Evolutionary conservation across 2,113 vertebrate genomes (phyloP).

Genomic region (Muntiacus reevesi): DNA sequence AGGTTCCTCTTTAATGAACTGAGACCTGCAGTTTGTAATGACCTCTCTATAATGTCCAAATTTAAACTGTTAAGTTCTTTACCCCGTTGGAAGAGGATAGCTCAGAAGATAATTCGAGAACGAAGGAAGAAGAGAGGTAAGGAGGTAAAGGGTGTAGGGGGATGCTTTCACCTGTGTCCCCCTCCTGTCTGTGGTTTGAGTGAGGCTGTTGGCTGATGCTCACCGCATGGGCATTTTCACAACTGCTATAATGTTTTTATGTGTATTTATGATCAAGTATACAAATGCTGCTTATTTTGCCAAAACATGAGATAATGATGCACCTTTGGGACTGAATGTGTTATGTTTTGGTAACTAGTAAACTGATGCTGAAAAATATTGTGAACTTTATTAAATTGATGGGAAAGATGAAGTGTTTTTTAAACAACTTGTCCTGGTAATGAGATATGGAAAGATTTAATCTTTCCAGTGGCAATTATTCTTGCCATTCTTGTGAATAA

Average conservation of each 20-base stretch:
- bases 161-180: neutral
- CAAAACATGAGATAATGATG: neutral
- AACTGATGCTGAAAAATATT: neutral
- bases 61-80: slow-evolving; percentile 94
- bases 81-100: slow-evolving; percentile 94
- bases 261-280: neutral
- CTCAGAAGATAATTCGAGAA: slow-evolving; percentile 95
- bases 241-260: neutral
- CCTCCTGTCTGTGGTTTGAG: neutral
- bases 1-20: slow-evolving; percentile 97
- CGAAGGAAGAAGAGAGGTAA: slow-evolving; percentile 93
- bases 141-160: neutral
- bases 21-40: slow-evolving; percentile 95
- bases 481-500: neutral
- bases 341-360: neutral
- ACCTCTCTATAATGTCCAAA: slow-evolving; percentile 95
- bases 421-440: neutral
- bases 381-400: neutral
- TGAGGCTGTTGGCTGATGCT: neutral
- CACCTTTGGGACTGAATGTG: neutral
- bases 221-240: neutral
- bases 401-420: neutral
- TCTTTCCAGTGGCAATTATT: neutral
- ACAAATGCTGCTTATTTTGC: neutral
- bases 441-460: neutral